Conservation (phyloP, 2,113 vertebrate species). For the Pterocles gutturalis region DNA sequence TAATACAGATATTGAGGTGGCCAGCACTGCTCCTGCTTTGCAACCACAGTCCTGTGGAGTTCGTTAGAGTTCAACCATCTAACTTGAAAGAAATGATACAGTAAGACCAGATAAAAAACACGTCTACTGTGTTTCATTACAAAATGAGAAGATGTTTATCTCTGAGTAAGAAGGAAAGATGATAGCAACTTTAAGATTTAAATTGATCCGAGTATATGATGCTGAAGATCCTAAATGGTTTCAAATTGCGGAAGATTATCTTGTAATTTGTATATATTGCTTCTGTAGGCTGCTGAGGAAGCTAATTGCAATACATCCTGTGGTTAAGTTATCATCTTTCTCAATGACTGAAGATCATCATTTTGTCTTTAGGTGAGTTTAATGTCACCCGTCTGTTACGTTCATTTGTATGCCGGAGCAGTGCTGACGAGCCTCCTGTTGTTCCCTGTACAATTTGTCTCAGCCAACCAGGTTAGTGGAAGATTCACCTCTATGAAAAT, state of each 20-base stretch:
- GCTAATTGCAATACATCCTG: constrained; percentile 67
- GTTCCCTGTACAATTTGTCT: constrained; percentile 35
- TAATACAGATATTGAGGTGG: not conserved
- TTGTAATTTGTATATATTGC: constrained; percentile 73
- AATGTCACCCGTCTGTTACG: not conserved
- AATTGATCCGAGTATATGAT: constrained; percentile 62
- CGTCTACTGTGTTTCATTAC: not conserved
- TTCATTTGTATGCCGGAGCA: constrained; percentile 57
- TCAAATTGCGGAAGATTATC: constrained; percentile 68
- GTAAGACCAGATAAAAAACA: not conserved
- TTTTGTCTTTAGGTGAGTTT: constrained; percentile 68
- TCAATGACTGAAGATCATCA: constrained; percentile 64
- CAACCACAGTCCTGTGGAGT: not conserved
- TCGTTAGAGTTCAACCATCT: not conserved
- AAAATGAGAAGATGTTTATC: constrained; percentile 43
- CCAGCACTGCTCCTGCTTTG: not conserved
- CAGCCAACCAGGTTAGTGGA: constrained; percentile 34
- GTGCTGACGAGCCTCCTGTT: constrained; percentile 49
- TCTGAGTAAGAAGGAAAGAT: constrained; percentile 51
- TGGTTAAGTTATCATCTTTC: constrained; percentile 70
- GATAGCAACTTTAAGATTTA: constrained; percentile 60
- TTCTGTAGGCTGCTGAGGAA: constrained; percentile 68
- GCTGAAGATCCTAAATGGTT: constrained; percentile 68
- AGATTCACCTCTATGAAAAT: constrained; percentile 6
- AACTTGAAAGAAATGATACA: not conserved